Evolutionary conservation across 2,113 vertebrate genomes (phyloP), one percentile per base, ranked within the genome.

Genomic region (Clinocottus analis): DNA sequence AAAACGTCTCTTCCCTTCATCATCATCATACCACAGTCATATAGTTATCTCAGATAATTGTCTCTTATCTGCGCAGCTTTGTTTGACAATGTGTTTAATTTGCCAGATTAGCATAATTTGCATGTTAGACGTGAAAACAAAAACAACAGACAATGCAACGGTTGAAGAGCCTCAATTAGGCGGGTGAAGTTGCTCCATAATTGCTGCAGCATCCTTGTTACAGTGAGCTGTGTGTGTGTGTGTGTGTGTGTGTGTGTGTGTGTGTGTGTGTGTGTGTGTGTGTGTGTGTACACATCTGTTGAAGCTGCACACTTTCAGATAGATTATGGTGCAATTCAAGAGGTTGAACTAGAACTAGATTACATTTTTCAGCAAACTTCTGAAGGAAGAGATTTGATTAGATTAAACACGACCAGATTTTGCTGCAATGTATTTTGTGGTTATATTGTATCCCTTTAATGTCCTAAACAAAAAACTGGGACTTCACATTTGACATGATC

Each of bases 61-160:
- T 79, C 35, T 75, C 61, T 70, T 35, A 80, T 88, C 65, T 75
- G 58, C 45, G 56, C 73, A 80, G 37, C 60, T 88, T 79, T 81
- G 71, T 90, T 83, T 90, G 68, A 85, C 49, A 74, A 65, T 72
- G 6, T 87, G 67, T 89, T 87, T 88, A 84, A 92, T 91, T 91
- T 80, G 49, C 21, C n/a, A 60, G 56, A 90, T 91, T 91, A 86
- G 61, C 82, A 80, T 88, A 65, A 93, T 93, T 86, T 89, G 58
- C 84, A 77, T 69, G 68, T 55, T 79, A 63, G 76, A 89, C 47
- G 83, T 82, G 80, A 89, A 90, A 89, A 84, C 66, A 49, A 79
- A 82, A 85, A 78, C 89, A 89, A 74, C 16, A 77, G 75, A 87
- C 75, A 68, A 49, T 82, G 79, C 68, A 84, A 83, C 65, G 64